Base-by-base conservation (phyloP, 2,888 invertebrate species). In the Dicycla oo region DNA sequence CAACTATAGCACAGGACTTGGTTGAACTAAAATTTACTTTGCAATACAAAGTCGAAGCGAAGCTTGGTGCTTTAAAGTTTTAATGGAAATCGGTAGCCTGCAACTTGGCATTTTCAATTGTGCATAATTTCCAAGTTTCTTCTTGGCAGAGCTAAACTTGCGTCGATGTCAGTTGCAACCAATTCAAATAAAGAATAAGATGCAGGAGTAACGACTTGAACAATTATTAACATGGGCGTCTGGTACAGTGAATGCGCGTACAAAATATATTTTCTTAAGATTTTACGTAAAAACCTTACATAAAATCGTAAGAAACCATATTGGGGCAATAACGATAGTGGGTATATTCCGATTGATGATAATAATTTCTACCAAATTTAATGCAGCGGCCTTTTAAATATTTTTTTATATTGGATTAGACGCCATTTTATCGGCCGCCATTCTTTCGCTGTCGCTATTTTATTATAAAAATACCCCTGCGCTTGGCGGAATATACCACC, bases 41-140 rank as follows among this genome's bases (percentile, higher is more conserved):
- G 26, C 62, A 69, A 71, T 64, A 63, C 66, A 73, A 73, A 81
- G 58, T 78, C 60, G 47, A 69, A 61, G 43, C 45, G 26, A 63
- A 73, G 57, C 64, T 73, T 53, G 66, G 58, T 56, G 70, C 30
- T 49, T 69, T 47, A 56, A 83, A 76, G 69, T 77, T 83, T 78
- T 81, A 83, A 84, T 80, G 69, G 40, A 73, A 81, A 70, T 77
- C 70, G 69, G 58, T 74, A 67, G 53, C 34, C 53, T 54, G 57
- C 30, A 61, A 81, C 38, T 84, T 81, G 66, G 54, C 45, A 69
- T 73, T n/a, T n/a, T n/a, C n/a, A n/a, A n/a, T n/a, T 61, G 49
- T 81, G 70, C 51, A 71, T 73, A 71, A 69, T 72, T 70, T 68
- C 26, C 15, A 71, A 78, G 71, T 57, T 70, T 82, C n/a, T 71